These are phyloP conservation scores for Linepithema humile DNA, from an alignment of 1,140 invertebrate species.

Conservation along the genomic window DNA sequence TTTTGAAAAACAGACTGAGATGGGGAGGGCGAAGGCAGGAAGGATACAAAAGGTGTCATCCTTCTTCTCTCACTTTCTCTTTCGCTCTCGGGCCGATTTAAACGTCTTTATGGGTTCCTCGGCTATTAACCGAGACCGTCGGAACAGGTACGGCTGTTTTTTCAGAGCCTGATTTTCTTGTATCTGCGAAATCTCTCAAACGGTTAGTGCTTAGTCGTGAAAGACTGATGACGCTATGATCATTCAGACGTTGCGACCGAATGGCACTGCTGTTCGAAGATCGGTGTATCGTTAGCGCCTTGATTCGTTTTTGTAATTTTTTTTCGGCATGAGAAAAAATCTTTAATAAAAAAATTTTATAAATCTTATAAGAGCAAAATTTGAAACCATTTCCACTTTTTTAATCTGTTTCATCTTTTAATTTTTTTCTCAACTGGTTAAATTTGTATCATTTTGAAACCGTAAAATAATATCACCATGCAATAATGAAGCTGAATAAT, in stretches of 20 bases:
- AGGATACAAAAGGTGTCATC: background rate
- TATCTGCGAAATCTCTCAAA: constrained; percentile 68
- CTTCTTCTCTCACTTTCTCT: constrained; percentile 4
- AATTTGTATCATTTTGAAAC: background rate
- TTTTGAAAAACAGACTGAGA: too few species aligned
- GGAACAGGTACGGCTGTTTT: constrained; percentile 58
- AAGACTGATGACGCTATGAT: constrained; percentile 65
- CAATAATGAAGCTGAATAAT: background rate
- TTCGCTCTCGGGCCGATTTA: constrained; percentile 75
- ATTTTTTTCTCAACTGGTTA: background rate
- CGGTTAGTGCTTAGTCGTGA: constrained; percentile 58
- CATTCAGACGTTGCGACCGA: constrained; percentile 33
- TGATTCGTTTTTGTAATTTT: background rate
- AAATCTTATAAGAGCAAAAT: too few species aligned
- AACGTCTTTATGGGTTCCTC: constrained; percentile 82
- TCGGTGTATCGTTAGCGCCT: background rate
- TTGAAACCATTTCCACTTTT: background rate
- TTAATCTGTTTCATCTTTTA: too few species aligned
- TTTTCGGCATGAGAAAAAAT: constrained; percentile 5
- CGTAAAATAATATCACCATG: background rate
- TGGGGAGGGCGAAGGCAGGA: background rate
- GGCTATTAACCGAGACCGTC: constrained; percentile 79
- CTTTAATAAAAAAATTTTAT: too few species aligned
- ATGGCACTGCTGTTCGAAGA: background rate
- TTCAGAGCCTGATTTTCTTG: constrained; percentile 44